Conservation (phyloP, 2,888 invertebrate genomes). For the Keiferia lycopersicella region DNA sequence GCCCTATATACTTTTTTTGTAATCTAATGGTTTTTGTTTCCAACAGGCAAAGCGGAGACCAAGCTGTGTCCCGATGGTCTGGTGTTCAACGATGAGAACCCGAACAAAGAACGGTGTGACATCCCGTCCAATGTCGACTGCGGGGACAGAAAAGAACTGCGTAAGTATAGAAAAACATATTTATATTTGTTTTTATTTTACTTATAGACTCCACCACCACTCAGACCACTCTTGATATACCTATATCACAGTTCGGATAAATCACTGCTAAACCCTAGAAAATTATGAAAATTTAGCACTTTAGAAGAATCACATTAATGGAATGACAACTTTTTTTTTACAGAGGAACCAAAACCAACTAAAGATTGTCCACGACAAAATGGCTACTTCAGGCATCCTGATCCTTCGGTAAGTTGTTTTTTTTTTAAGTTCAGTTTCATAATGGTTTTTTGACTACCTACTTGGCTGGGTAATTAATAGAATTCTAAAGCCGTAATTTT, state of each 20-base stretch:
- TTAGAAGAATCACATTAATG: neutral
- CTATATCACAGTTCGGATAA: too few relatives aligned
- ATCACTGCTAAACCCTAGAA: too few relatives aligned
- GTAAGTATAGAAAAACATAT: too few relatives aligned
- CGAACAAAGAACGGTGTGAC: conserved; percentile 88
- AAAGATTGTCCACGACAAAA: conserved; percentile 89
- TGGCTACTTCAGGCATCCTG: conserved; percentile 88
- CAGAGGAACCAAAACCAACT: conserved; percentile 88
- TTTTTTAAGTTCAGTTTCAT: too few relatives aligned
- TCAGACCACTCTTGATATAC: too few relatives aligned
- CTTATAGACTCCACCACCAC: too few relatives aligned
- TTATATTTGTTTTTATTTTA: neutral
- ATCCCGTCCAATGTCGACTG: conserved; percentile 90
- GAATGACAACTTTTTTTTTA: conserved; percentile 39
- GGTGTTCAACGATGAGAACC: conserved; percentile 87
- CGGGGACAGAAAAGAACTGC: conserved; percentile 86
- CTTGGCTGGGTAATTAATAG: too few relatives aligned
- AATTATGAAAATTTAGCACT: neutral
- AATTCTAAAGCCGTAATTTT: too few relatives aligned
- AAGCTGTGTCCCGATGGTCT: conserved; percentile 89
- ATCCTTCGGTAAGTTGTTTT: conserved; percentile 74
- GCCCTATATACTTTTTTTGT: neutral
- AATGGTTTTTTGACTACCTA: too few relatives aligned
- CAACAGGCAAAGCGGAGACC: conserved; percentile 80
- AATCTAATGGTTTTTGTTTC: conserved; percentile 20